Percentiles rank a stretch among this genome's conserved stretches.
These are phyloP conservation scores for Scomberomorus guttatus DNA, from an alignment of 2,797 vertebrate genomes.

Conservation along the genomic window DNA sequence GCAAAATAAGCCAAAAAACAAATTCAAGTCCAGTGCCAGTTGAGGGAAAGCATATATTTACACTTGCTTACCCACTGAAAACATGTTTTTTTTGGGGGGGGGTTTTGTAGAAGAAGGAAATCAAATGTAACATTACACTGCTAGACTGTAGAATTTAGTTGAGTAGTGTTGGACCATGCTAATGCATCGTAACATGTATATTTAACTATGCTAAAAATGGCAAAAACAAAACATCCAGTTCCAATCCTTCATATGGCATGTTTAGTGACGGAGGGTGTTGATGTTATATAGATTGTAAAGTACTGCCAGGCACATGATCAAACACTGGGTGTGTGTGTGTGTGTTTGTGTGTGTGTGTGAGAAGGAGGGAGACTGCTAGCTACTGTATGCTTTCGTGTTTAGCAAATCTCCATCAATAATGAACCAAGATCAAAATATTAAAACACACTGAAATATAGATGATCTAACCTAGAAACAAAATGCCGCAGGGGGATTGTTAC, in stretches of 20 bases:
- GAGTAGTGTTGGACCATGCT: neutral
- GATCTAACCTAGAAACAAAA: slow-evolving; percentile 68
- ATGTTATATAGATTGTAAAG: neutral
- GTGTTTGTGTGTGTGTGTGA: neutral
- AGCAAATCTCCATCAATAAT: slow-evolving; percentile 57
- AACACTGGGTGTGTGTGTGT: neutral
- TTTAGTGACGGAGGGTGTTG: neutral
- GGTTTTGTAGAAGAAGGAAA: neutral
- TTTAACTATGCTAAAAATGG: slow-evolving; percentile 10
- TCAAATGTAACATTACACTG: slow-evolving; percentile 9
- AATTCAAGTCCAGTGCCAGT: neutral
- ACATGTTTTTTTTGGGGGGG: slow-evolving; percentile 7
- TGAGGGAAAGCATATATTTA: slow-evolving; percentile 16
- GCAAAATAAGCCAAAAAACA: too few species aligned
- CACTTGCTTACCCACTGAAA: slow-evolving; percentile 9
- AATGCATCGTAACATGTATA: slow-evolving; percentile 1
- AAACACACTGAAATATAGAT: slow-evolving; percentile 66
- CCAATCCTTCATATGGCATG: too few species aligned
- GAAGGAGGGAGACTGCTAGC: neutral
- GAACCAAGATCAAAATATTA: slow-evolving; percentile 45
- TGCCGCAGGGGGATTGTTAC: slow-evolving; percentile 29
- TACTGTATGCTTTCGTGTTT: slow-evolving; percentile 15
- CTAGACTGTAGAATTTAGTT: slow-evolving; percentile 3
- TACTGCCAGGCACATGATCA: neutral
- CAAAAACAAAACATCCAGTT: neutral